Percentiles rank a stretch among this genome's conserved stretches.
phyloP scores from a whole-genome alignment of 1,140 invertebrate species.

The Leptinotarsa lineolata region DNA sequence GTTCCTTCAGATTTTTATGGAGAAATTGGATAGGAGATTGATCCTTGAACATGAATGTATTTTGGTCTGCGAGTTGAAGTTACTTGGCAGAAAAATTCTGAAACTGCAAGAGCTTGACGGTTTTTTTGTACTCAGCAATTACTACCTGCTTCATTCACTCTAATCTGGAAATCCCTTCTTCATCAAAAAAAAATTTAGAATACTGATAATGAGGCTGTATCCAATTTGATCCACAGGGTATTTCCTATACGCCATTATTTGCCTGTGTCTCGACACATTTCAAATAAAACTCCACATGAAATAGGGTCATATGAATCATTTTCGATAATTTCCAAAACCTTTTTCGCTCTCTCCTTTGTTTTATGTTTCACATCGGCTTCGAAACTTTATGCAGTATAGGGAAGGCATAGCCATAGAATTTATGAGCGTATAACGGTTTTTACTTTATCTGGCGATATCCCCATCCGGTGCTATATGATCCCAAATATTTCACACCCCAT shows the following conservation, averaged over 20 bases:
- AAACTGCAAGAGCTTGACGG: too few species aligned
- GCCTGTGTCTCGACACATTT: background rate
- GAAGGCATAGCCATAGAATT: background rate
- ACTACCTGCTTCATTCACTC: too few species aligned
- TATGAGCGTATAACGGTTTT: slow-evolving; percentile 8
- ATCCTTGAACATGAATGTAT: too few species aligned
- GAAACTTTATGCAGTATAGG: background rate
- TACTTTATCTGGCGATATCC: slow-evolving; percentile 5
- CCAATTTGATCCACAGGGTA: too few species aligned
- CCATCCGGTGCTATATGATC: background rate
- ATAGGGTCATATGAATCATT: background rate
- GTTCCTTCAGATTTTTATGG: too few species aligned
- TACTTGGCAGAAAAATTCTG: too few species aligned
- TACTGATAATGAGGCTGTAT: too few species aligned
- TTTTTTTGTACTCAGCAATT: too few species aligned
- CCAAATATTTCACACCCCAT: background rate
- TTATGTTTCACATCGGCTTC: background rate
- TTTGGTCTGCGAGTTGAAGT: too few species aligned
- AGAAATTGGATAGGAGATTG: too few species aligned
- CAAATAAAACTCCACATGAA: background rate
- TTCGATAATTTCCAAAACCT: slow-evolving; percentile 3
- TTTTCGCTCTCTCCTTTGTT: background rate
- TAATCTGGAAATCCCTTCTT: too few species aligned
- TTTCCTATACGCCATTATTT: background rate
- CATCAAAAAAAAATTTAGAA: too few species aligned